A percentile compares a stretch with the other conserved stretches of the same genome.
Conservation (phyloP, 92 coral and sea anemone genomes). For the Metridium senile region DNA sequence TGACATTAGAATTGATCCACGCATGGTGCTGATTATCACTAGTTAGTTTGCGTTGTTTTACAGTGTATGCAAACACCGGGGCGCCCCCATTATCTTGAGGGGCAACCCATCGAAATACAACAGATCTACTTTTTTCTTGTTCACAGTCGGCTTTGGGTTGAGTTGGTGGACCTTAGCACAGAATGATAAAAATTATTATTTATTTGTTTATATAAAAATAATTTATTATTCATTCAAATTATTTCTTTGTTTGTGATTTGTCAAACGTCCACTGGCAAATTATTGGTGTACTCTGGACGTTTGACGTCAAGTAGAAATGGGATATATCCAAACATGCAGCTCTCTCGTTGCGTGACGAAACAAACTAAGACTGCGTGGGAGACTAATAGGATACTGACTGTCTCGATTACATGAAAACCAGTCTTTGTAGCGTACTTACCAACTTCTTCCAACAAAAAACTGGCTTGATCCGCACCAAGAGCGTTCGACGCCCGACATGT, state of each 20-base stretch:
- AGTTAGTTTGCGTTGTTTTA: conserved; percentile 24
- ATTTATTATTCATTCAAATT: too few species aligned
- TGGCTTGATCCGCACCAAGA: conserved; percentile 44
- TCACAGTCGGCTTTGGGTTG: conserved; percentile 26
- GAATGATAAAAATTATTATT: too few species aligned
- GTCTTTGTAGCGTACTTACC: conserved; percentile 12
- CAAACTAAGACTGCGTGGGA: too few species aligned
- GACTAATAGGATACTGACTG: too few species aligned
- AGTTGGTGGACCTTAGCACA: conserved; percentile 16
- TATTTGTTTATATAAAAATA: too few species aligned
- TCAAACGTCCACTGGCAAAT: too few species aligned
- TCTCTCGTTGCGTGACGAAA: too few species aligned
- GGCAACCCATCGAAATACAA: conserved; percentile 12
- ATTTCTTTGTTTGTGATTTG: too few species aligned
- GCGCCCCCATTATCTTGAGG: conserved; percentile 34
- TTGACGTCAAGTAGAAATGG: too few species aligned
- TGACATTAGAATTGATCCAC: conserved; percentile 21
- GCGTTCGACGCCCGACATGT: conserved; percentile 46
- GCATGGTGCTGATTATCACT: background rate
- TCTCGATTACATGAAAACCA: background rate
- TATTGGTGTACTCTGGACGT: too few species aligned
- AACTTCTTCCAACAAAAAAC: conserved; percentile 29
- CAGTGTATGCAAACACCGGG: conserved; percentile 17
- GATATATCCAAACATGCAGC: too few species aligned
- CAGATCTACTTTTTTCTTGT: background rate